These are phyloP conservation scores for Drosophila repletoides DNA, from an alignment of 1,140 invertebrate species.

Conservation along the genomic window DNA sequence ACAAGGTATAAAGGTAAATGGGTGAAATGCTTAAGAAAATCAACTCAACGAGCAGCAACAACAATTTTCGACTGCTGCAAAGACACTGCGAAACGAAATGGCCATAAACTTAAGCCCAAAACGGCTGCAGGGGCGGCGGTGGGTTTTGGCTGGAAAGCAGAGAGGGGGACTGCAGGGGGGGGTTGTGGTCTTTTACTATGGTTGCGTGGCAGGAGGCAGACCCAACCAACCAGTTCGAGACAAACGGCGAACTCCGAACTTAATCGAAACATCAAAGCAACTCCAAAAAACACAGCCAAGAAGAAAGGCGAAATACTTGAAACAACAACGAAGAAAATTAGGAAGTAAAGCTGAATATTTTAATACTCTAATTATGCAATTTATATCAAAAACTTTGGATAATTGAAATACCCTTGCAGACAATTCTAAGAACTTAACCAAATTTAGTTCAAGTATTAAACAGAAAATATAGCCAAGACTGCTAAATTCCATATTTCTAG, in stretches of 20 bases:
- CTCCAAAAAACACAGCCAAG: conserved; percentile 18
- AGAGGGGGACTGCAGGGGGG: background rate
- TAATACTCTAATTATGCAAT: too few species aligned
- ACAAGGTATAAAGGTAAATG: conserved; percentile 66
- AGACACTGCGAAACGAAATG: conserved; percentile 74
- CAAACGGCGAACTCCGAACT: conserved; percentile 76
- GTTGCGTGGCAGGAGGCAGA: conserved; percentile 19
- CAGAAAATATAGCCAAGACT: too few species aligned
- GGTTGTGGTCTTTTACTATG: background rate
- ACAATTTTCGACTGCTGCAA: conserved; percentile 39
- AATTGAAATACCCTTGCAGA: too few species aligned
- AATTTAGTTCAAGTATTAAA: too few species aligned
- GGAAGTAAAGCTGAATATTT: too few species aligned
- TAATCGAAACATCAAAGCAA: conserved; percentile 79
- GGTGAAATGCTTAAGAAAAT: conserved; percentile 79
- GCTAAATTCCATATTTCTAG: too few species aligned
- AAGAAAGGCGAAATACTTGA: conserved; percentile 23
- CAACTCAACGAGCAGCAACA: conserved; percentile 52
- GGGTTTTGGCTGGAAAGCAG: background rate
- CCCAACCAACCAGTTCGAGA: conserved; percentile 72
- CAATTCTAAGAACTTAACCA: too few species aligned
- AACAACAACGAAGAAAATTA: conserved; percentile 6
- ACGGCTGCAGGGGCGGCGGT: conserved; percentile 37
- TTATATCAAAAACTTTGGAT: too few species aligned
- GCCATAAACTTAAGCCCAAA: conserved; percentile 74